Conservation (phyloP, 1,140 invertebrate genomes). For the Rhyacophila brunnea region DNA sequence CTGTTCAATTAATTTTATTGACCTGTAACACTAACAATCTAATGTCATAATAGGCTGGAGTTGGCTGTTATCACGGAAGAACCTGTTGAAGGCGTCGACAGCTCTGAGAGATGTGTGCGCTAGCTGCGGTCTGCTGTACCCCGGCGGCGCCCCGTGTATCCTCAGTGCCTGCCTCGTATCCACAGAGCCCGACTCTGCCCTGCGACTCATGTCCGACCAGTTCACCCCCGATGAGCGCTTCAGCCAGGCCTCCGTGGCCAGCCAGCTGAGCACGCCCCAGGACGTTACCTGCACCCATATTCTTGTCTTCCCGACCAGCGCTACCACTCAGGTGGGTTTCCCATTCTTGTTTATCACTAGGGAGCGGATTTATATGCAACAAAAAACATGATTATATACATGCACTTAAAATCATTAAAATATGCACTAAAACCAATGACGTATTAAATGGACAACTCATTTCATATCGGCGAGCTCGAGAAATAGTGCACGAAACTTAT, state of each 20-base stretch:
- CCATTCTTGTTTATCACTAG: no score
- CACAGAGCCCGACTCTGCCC: conserved; percentile 89
- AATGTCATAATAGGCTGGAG: conserved; percentile 79
- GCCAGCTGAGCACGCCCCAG: conserved; percentile 83
- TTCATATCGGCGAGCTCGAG: no score
- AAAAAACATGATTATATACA: no score
- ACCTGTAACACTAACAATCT: background rate
- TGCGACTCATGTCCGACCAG: conserved; percentile 93
- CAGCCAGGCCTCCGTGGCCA: conserved; percentile 79
- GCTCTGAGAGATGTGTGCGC: conserved; percentile 87
- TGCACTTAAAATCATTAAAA: no score
- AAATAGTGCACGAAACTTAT: no score
- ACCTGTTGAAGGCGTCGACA: conserved; percentile 82
- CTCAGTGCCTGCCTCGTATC: conserved; percentile 96
- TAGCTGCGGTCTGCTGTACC: conserved; percentile 82
- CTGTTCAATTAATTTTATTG: conserved; percentile 19
- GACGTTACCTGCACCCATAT: conserved; percentile 98
- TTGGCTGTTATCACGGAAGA: conserved; percentile 87
- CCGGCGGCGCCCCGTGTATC: conserved; percentile 81
- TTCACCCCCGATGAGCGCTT: conserved; percentile 91
- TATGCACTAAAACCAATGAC: no score
- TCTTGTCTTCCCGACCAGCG: conserved; percentile 97
- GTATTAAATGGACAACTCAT: no score
- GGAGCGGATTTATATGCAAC: no score
- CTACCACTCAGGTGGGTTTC: conserved; percentile 80